Conservation (phyloP, 2,113 vertebrate genomes). For the Grantiella picta region DNA sequence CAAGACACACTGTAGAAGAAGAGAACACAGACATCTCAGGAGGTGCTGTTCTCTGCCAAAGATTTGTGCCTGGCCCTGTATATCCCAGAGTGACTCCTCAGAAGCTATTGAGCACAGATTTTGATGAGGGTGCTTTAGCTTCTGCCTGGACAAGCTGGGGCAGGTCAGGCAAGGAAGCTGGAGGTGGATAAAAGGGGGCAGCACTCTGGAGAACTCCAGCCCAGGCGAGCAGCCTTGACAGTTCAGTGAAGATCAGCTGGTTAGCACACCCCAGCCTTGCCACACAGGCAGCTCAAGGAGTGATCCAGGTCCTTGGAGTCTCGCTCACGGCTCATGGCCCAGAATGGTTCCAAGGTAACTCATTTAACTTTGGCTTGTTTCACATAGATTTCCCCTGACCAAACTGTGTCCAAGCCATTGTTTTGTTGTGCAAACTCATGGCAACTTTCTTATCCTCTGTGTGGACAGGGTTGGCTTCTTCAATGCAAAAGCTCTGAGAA, state of each 20-base stretch:
- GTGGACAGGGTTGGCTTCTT: neutral
- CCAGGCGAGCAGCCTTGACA: rapidly evolving
- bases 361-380: neutral
- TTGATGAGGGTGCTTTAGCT: rapidly evolving
- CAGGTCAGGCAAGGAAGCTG: neutral
- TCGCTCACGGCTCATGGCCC: neutral
- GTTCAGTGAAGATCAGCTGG: neutral
- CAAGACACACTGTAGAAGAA: neutral
- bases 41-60: neutral
- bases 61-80: neutral
- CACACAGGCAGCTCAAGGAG: neutral
- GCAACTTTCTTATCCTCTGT: neutral
- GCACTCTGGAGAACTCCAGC: neutral
- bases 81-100: neutral
- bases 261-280: neutral
- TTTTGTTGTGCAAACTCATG: neutral
- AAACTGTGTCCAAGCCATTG: neutral
- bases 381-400: neutral
- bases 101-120: neutral
- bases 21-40: neutral
- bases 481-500: neutral
- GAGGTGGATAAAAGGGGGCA: neutral
- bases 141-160: neutral
- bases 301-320: neutral
- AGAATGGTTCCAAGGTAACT: neutral